These are phyloP conservation scores for Alces alces DNA, from an alignment of 2,113 vertebrate species.

Conservation along the genomic window DNA sequence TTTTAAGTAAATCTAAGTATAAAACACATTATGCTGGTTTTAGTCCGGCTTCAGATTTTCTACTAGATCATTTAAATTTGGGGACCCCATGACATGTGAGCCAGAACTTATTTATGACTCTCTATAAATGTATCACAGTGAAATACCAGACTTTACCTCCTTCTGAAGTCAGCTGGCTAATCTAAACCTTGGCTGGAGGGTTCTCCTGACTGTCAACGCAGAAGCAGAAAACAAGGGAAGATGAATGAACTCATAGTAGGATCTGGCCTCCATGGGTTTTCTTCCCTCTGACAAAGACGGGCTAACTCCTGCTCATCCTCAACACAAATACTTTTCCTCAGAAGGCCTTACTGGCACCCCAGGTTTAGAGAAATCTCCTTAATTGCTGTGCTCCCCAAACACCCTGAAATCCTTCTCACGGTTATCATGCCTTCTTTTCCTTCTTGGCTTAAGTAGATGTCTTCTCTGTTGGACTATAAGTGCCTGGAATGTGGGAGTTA, in stretches of 20 bases:
- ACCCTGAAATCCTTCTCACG: not conserved
- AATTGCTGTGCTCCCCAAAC: not conserved
- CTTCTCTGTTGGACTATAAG: not conserved
- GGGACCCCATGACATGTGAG: not conserved
- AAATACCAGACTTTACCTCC: not conserved
- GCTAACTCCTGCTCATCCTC: not conserved
- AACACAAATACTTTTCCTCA: not conserved
- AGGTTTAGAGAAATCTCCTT: not conserved
- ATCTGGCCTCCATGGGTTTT: not conserved
- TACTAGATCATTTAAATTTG: not conserved
- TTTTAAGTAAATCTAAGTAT: not conserved
- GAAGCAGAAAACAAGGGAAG: not conserved
- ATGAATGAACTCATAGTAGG: not conserved
- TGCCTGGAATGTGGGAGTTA: not conserved
- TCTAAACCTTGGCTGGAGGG: not conserved
- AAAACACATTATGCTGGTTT: not conserved
- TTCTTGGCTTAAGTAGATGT: not conserved
- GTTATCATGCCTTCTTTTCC: not conserved
- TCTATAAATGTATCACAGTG: not conserved
- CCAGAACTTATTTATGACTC: not conserved
- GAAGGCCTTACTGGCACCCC: not conserved
- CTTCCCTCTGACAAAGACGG: not conserved
- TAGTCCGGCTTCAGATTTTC: not conserved
- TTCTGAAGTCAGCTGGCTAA: not conserved
- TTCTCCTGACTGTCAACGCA: not conserved